Evolutionary conservation across 2,113 vertebrate genomes (phyloP), one percentile per base, ranked within the genome.

Genomic region (Chrysemys picta): DNA sequence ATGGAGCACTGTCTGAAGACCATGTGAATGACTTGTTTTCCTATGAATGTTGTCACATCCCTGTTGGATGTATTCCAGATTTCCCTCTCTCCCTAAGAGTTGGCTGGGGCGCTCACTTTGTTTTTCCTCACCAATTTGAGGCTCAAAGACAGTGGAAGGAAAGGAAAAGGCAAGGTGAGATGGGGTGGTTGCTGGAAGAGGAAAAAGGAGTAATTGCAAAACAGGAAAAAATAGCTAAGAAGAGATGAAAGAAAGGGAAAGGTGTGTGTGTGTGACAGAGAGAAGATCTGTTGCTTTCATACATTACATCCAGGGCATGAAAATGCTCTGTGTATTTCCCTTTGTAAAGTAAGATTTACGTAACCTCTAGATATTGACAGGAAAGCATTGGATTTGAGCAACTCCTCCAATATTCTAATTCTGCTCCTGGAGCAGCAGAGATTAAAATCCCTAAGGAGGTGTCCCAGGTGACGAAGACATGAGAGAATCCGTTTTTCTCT

Each of bases 401-500:
- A 4, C 65, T 88, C 88, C 78, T 82, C 81, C 19, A 22, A 57
- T 76, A 92, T 95, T 62, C 72, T 35, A 57, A 38, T 90, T 85
- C 56, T 84, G 76, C 62, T 96, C 80, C 79, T 80, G 89, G 89
- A 94, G 84, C 80, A 89, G 81, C 1, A 1, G 69, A 90, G 35
- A 49, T 82, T 88, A 83, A 80, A 2, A 56, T 81, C 81, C 86
- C 90, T 17, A 80, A 91, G 81, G 87, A 85, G 88, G 89, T 56
- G 49, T 92, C 85, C 76, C 56, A 2, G 4, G 88, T 83, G 88
- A 17, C 78, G 80, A 50, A 92, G 89, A 53, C 87, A 12, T 0
- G 12, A 78, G 80, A 53, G 76, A 65, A 81, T 72, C 88, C 42
- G 11, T 93, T 90, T 89, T 84, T 50, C 47, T 85, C 89, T 92